Base-by-base conservation (phyloP, 1,140 invertebrate genomes). In the Lutraria rhynchaena region DNA sequence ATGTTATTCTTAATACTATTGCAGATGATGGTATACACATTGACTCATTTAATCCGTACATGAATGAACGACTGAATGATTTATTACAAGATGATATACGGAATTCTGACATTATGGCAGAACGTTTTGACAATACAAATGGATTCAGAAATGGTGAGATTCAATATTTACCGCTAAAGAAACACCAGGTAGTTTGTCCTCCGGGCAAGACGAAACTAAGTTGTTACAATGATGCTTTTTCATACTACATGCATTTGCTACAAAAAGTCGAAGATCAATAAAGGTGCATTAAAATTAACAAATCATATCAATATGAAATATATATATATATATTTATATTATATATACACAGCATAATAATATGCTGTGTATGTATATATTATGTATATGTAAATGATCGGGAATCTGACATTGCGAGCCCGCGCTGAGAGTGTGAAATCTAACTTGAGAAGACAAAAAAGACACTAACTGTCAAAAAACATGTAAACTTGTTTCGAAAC, bases 141-240 rank as follows among this genome's bases (percentile, higher is more conserved):
- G 31, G 51, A 13, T 41, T 37, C 0, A 60, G 33, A 1, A 27
- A 24, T 7, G 29, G 0, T 7, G 37, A 41, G 5, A 5, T 57
- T 1, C 33, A 41, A 53, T 24, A 5, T 0, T 13, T 41, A 15
- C 17, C 53, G 22, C 4, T 60, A 3, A 9, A 29, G 22, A 74
- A 74, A 46, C 71, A 55, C 7, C 71, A 74, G 22, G 44, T 74
- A 24, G 57, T 74, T 2, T 74, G 71, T 37, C 37, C 71, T 1
- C 3, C 15, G 2, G 55, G 51, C 2, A 33, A 31, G n/a, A 24
- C 71, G 17, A 51, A 33, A 31, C 17, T 60, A 27, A 27, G 60
- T 3, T 74, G 71, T 44, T 74, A 60, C 24, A 41, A 74, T 22
- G 57, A 74, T 31, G 71, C 71, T 17, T 27, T 74, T 15, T 53